phyloP scores from a whole-genome alignment of 2,113 vertebrate species.

The Myotis yumanensis region DNA sequence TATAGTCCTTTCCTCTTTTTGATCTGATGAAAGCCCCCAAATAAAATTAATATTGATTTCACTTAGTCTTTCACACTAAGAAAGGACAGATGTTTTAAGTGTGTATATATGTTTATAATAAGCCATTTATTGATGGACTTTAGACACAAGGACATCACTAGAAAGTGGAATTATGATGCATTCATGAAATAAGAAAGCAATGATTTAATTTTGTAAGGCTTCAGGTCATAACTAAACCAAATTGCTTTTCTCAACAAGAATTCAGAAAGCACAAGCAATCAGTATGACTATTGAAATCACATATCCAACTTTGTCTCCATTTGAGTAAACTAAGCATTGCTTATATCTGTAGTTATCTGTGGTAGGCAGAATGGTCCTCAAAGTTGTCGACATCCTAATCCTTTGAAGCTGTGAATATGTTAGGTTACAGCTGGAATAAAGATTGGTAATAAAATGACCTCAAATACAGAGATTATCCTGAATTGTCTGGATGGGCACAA shows the following conservation, averaged over 20 bases:
- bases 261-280: constrained; percentile 1
- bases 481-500: not conserved
- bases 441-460: not conserved
- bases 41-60: constrained; percentile 64
- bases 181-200: not conserved
- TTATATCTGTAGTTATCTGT: not conserved
- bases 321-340: not conserved
- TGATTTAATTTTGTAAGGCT: constrained; percentile 44
- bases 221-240: not conserved
- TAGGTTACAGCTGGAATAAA: not conserved
- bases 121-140: constrained; percentile 8
- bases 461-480: not conserved
- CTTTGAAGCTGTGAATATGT: not conserved
- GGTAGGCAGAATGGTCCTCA: not conserved
- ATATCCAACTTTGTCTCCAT: not conserved
- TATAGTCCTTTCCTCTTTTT: not conserved
- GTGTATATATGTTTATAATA: constrained; percentile 19
- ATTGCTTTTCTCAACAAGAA: constrained; percentile 11
- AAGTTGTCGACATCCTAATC: not conserved
- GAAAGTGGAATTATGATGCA: constrained; percentile 43
- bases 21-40: constrained; percentile 15
- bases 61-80: not conserved
- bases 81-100: constrained; percentile 35
- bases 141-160: not conserved
- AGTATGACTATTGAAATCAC: not conserved